Evolutionary conservation across 2,797 vertebrate species (phyloP), one percentile per base, ranked within the genome.

Genomic region (Poecile montanus): DNA sequence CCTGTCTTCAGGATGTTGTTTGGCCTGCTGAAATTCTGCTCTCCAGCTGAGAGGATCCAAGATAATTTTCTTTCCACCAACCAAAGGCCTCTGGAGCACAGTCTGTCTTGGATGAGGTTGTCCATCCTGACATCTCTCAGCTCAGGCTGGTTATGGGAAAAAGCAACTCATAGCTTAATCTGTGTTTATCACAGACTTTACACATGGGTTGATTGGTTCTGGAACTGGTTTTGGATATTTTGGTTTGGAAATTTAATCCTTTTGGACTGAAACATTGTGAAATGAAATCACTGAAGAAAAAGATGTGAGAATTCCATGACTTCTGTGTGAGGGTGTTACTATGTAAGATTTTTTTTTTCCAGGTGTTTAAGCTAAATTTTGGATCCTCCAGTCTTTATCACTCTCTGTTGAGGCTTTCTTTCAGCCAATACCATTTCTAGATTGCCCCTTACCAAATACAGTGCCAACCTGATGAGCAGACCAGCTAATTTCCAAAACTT

Each of bases 401-500:
- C 11, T 85, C 40, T 89, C 11, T 25, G 19, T 61, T 58, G 10
- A 71, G 16, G 6, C 13, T 66, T 82, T 58, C 48, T 74, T 89
- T 79, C 17, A 71, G 12, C 6, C 11, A 44, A 2, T 42, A 20
- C 3, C 36, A 56, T n/a, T 81, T 29, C 10, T 51, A 18, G 16
- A 58, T 13, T 25, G 26, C 7, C 9, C 4, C 2, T 61, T 79
- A 27, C 7, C 9, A 89, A 76, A 10, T 20, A 32, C 2, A 74
- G 7, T 7, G 54, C 1, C 0, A 1, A 19, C 16, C 9, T 83
- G 30, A 15, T 3, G 1, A 79, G 7, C 9, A 48, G 26, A 51
- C 1, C 0, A 34, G 13, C 2, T 71, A 15, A 44, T 71, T 54
- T 77, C 18, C 34, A 76, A 54, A 82, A 40, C 2, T 88, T 75